Percentiles rank a stretch among this genome's conserved stretches.
Evolutionary conservation across 1,140 invertebrate species (phyloP).

Genomic region (Drosophila sp.): DNA sequence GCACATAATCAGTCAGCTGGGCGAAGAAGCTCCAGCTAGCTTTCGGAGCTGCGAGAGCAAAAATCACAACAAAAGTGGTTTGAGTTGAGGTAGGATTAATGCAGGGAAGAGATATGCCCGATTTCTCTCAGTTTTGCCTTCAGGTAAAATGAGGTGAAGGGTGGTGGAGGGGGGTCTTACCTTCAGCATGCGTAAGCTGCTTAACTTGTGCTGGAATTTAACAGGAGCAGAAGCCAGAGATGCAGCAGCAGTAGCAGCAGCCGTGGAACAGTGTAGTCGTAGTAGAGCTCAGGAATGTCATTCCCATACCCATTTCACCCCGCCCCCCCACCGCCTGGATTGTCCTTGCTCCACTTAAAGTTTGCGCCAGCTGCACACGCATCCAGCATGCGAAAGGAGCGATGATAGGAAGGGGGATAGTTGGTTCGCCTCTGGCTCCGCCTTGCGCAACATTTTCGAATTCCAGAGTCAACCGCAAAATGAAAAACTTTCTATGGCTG

Average conservation of each 20-base stretch:
- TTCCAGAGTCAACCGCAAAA: constrained; percentile 77
- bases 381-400: constrained; percentile 25
- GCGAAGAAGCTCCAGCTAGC: constrained; percentile 16
- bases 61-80: constrained; percentile 9
- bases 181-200: constrained; percentile 68
- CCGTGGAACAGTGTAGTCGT: no score
- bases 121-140: constrained; percentile 29
- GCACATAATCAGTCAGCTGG: constrained; percentile 51
- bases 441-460: constrained; percentile 75
- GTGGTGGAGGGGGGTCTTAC: constrained; percentile 10
- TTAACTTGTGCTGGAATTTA: constrained; percentile 72
- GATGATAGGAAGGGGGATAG: constrained; percentile 4
- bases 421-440: constrained; percentile 45
- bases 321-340: constrained; percentile 14
- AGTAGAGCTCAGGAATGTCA: constrained; percentile 59
- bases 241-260: constrained; percentile 14
- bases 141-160: constrained; percentile 28
- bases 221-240: constrained; percentile 48
- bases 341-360: constrained; percentile 73
- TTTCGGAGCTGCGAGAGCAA: background rate
- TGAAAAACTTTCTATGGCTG: constrained; percentile 76
- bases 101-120: background rate
- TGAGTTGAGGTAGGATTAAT: constrained; percentile 6
- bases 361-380: constrained; percentile 68
- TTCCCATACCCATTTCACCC: constrained; percentile 20